Conservation (phyloP, 2,113 vertebrate species). For the Oryctolagus cuniculus region DNA sequence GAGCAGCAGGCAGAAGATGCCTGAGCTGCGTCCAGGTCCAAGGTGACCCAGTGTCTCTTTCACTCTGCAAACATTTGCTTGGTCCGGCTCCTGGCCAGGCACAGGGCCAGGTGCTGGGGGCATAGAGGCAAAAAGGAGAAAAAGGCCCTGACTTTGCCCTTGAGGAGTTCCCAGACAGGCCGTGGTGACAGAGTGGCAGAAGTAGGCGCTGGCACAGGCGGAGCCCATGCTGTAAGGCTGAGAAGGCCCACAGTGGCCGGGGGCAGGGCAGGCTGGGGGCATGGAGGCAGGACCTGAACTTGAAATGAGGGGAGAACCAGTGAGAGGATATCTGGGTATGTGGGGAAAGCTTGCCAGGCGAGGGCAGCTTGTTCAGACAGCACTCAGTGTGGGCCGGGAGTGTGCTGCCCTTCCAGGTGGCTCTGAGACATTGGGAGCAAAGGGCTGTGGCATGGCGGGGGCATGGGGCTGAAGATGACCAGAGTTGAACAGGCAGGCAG, state of each 20-base stretch:
- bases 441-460: neutral
- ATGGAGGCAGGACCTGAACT: neutral
- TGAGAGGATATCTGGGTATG: rapidly evolving
- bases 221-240: neutral
- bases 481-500: neutral
- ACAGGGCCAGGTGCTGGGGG: neutral
- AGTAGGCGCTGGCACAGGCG: neutral
- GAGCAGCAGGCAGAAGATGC: neutral
- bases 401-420: no score
- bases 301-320: neutral
- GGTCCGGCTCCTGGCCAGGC: neutral
- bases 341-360: rapidly evolving
- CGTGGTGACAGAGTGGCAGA: neutral
- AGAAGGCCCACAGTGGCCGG: neutral
- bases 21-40: rapidly evolving
- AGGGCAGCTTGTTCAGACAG: neutral
- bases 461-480: neutral
- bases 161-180: neutral
- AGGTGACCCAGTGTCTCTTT: neutral
- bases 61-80: neutral
- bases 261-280: neutral
- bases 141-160: neutral
- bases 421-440: neutral
- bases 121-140: neutral
- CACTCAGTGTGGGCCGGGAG: rapidly evolving